These are phyloP conservation scores for Drosophila maculinotata DNA, from an alignment of 2,888 invertebrate genomes.

Conservation along the genomic window DNA sequence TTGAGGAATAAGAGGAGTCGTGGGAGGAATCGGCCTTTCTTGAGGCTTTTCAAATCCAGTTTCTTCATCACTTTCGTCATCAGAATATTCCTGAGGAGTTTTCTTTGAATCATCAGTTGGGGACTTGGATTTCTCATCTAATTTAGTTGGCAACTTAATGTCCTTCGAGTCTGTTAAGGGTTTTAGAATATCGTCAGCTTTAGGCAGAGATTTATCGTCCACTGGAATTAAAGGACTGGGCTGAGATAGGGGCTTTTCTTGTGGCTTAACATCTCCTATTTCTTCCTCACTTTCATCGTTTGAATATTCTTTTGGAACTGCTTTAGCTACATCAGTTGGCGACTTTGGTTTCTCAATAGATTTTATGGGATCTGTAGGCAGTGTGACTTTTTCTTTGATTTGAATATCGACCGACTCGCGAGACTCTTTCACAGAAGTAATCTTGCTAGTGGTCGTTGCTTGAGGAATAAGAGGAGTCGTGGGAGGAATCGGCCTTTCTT, in stretches of 20 bases:
- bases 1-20: no score
- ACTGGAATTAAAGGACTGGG: constrained; percentile 3
- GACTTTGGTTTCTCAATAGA: constrained; percentile 11
- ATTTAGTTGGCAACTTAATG: constrained; percentile 3
- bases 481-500: background rate
- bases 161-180: background rate
- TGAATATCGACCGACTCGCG: background rate
- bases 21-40: no score
- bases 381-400: background rate
- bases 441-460: background rate
- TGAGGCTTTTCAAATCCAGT: background rate
- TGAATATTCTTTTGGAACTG: constrained; percentile 1
- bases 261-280: constrained; percentile 2
- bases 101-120: constrained; percentile 10
- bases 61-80: background rate
- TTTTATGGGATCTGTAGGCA: background rate
- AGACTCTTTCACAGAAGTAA: constrained; percentile 1
- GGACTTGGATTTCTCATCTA: constrained; percentile 25
- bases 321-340: background rate
- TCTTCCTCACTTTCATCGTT: constrained; percentile 20
- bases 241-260: constrained; percentile 1
- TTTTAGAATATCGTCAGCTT: constrained; percentile 7
- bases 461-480: background rate
- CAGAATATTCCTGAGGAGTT: constrained; percentile 8
- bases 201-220: constrained; percentile 2